Percentiles rank a stretch among this genome's conserved stretches.
These are phyloP conservation scores for Xanthia togata DNA, from an alignment of 2,888 invertebrate species.

Conservation along the genomic window DNA sequence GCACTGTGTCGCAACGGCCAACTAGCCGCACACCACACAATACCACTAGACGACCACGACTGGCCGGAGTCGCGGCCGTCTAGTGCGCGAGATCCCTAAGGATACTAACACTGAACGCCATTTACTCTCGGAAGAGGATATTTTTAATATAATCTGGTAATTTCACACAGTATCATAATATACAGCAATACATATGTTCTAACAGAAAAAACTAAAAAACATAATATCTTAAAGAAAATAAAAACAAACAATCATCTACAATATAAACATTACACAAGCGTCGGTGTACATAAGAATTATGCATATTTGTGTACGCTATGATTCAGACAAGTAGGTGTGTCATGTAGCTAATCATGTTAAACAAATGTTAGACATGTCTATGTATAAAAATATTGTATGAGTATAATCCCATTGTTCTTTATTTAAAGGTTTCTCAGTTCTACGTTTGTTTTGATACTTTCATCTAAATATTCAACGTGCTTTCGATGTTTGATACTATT, in stretches of 20 bases:
- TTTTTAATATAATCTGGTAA: background rate
- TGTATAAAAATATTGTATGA: constrained; percentile 2
- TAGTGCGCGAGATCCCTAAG: too few relatives aligned
- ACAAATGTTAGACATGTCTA: constrained; percentile 34
- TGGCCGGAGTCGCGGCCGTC: too few relatives aligned
- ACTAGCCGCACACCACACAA: too few relatives aligned
- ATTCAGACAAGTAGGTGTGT: constrained; percentile 50
- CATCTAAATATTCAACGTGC: background rate
- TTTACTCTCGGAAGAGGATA: background rate
- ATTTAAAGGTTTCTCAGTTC: background rate
- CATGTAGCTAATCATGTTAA: constrained; percentile 31
- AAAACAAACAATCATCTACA: background rate
- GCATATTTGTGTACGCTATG: constrained; percentile 26
- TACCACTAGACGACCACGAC: too few relatives aligned
- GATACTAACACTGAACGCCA: background rate
- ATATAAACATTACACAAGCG: constrained; percentile 30
- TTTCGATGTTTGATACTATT: background rate
- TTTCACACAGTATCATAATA: background rate
- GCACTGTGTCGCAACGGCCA: too few relatives aligned
- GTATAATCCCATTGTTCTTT: background rate
- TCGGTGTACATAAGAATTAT: constrained; percentile 34
- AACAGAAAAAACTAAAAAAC: background rate
- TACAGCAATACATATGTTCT: background rate
- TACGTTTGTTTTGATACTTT: background rate
- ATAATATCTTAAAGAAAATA: constrained; percentile 2